A percentile compares a stretch with the other conserved stretches of the same genome.
phyloP scores from a whole-genome alignment of 2,113 vertebrate species.

The Lamprologus tigripictilis region DNA sequence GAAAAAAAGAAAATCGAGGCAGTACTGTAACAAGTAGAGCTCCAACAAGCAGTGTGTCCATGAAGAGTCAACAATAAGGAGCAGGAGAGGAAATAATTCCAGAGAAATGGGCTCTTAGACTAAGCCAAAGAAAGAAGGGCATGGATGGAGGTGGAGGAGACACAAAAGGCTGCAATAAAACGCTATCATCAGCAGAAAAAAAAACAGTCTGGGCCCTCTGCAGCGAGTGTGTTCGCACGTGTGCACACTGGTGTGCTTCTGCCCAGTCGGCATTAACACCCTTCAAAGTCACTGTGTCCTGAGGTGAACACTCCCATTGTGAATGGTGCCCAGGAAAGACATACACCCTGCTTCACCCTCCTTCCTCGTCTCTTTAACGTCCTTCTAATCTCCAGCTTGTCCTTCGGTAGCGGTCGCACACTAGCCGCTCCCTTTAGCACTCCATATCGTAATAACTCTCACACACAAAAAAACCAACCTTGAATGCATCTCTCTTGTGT shows the following conservation, averaged over 20 bases:
- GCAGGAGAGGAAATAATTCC: neutral
- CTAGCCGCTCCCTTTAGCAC: neutral
- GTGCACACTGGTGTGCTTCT: conserved; percentile 40
- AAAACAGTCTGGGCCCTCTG: conserved; percentile 47
- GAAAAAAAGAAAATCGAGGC: neutral
- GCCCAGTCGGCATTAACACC: conserved; percentile 64
- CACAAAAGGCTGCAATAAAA: neutral
- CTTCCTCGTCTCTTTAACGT: neutral
- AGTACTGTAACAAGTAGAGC: neutral
- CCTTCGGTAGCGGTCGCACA: neutral
- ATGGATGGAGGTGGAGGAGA: conserved; percentile 10
- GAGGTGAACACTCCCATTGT: conserved; percentile 35
- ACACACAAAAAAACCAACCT: neutral
- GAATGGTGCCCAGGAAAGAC: neutral
- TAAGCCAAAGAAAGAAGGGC: neutral
- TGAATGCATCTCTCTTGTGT: neutral
- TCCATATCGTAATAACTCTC: neutral
- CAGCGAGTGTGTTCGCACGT: conserved; percentile 40
- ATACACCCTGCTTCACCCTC: neutral
- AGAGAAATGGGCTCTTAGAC: neutral
- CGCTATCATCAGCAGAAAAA: conserved; percentile 55
- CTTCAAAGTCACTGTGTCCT: conserved; percentile 63
- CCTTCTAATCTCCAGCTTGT: neutral
- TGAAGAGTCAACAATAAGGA: neutral
- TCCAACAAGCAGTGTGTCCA: neutral